phyloP scores from a whole-genome alignment of 2,888 invertebrate genomes.

The Dendrolimus pini region DNA sequence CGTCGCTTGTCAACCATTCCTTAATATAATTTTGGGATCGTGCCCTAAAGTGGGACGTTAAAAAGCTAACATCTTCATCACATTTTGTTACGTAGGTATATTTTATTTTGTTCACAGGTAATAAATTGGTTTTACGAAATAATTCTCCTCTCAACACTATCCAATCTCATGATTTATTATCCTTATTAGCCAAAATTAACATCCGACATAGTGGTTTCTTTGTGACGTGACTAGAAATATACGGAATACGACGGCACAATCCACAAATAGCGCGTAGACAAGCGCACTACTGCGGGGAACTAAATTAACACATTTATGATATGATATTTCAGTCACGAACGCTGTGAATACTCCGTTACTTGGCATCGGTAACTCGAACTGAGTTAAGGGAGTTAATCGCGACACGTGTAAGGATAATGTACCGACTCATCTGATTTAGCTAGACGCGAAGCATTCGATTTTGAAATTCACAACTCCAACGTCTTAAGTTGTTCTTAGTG shows the following conservation, averaged over 20 bases:
- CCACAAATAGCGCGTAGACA: not conserved
- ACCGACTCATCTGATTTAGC: constrained; percentile 6
- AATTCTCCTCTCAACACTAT: not conserved
- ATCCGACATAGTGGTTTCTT: not conserved
- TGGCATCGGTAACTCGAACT: constrained; percentile 31
- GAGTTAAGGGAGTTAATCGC: constrained; percentile 50
- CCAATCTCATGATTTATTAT: not conserved
- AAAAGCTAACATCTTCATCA: too few species aligned
- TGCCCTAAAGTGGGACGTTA: too few species aligned
- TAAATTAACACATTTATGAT: constrained; percentile 20
- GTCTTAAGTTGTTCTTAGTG: not conserved
- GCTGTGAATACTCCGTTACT: constrained; percentile 18
- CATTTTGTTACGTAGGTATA: too few species aligned
- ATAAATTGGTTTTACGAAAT: too few species aligned
- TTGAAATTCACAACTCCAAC: not conserved
- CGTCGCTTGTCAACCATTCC: too few species aligned
- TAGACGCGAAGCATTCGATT: not conserved
- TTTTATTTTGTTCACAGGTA: too few species aligned
- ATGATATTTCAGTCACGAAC: constrained; percentile 26
- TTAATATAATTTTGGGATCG: too few species aligned
- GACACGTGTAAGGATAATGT: constrained; percentile 48
- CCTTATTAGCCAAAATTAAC: not conserved
- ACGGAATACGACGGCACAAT: not conserved
- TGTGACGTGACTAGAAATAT: not conserved
- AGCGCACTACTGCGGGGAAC: constrained; percentile 8